Evolutionary conservation across 2,888 invertebrate genomes (phyloP), one percentile per base, ranked within the genome.

Genomic region (Patella ulyssiponensis): DNA sequence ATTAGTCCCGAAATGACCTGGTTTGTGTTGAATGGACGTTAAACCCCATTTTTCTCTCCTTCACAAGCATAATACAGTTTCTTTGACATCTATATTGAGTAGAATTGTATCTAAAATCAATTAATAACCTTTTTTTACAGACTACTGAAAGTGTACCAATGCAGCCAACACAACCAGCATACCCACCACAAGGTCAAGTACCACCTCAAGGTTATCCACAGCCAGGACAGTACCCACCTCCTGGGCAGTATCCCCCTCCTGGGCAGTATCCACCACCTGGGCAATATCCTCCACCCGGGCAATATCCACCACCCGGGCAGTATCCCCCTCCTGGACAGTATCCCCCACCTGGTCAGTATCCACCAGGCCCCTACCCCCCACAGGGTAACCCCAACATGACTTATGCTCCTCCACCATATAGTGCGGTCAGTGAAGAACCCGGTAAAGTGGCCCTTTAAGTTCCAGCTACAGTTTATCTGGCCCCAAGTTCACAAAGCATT

Each of bases 281-380:
- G 44, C 70, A 70, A 20, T 70, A 70, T 17, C 70, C 70, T 15
- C 70, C 70, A 27, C 69, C 69, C 15, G 23, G 20, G 15, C 70
- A 70, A n/a, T 73, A 73, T 27, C 73, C 73, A 3, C 53, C 73
- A n/a, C 20, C 44, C 12, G 73, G 15, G 3, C 54, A 27, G 20
- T 56, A 73, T 20, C 56, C 53, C 3, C 73, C 73, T 3, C 73
- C 44, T 27, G 54, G 54, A n/a, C 73, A 73, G 23, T 73, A 73
- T 56, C 73, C 53, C 3, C 73, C 73, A 20, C 73, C 44, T 15
- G 54, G 33, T 53, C 54, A 56, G 14, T 27, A 20, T 12, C 23
- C 73, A 5, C 54, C 27, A n/a, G 73, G 73, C 7, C 56, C 17
- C 54, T 23, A 73, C 27, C 73, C 73, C 3, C 73, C 73, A 73